Percentiles rank a stretch among this genome's conserved stretches.
phyloP scores from a whole-genome alignment of 2,888 invertebrate species.

The Caenorhabditis sp. region DNA sequence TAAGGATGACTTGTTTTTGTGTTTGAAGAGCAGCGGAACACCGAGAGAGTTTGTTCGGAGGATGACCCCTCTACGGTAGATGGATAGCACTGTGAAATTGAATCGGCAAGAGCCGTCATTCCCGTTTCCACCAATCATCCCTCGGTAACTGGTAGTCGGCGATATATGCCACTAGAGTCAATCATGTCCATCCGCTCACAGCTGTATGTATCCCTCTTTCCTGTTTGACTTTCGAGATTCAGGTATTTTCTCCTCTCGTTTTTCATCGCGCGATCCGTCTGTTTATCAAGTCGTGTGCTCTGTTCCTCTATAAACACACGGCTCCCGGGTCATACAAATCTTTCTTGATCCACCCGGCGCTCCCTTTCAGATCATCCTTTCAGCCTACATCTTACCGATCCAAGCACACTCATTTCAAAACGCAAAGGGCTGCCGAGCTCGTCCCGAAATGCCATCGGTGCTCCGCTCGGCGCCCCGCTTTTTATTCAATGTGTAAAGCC shows the following conservation, averaged over 20 bases:
- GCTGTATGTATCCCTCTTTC: conserved; percentile 9
- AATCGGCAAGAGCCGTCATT: no score
- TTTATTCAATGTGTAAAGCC: neutral
- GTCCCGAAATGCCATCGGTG: neutral
- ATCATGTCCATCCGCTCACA: neutral
- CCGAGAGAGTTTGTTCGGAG: neutral
- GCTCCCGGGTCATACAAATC: conserved; percentile 27
- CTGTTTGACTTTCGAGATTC: conserved; percentile 46
- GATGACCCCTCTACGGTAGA: neutral
- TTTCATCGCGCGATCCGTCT: conserved; percentile 24
- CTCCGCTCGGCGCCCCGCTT: neutral
- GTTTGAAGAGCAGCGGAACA: neutral
- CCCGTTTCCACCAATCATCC: no score
- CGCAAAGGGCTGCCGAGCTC: neutral
- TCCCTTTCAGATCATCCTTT: neutral
- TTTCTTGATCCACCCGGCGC: neutral
- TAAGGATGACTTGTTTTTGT: conserved; percentile 35
- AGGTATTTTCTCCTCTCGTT: conserved; percentile 21
- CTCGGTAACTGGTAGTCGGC: no score
- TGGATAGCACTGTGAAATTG: no score
- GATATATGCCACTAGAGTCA: neutral
- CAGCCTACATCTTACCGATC: neutral
- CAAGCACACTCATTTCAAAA: neutral
- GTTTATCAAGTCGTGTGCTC: conserved; percentile 43
- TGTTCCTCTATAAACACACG: conserved; percentile 1